Conservation (phyloP, 2,888 invertebrate genomes). For the Apodemia mormo region DNA sequence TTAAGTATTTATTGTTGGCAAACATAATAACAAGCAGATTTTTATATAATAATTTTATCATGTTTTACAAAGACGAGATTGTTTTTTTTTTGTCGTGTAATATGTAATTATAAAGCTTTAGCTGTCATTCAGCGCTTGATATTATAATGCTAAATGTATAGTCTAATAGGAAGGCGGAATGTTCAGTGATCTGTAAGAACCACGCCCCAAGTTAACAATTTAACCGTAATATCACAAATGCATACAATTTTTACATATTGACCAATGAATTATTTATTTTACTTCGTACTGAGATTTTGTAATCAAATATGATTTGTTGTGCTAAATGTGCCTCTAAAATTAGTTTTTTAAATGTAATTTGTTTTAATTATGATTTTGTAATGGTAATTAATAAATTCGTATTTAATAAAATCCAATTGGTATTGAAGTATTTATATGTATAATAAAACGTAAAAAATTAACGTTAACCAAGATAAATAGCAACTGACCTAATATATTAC, state of each 20-base stretch:
- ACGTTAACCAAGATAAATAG: neutral
- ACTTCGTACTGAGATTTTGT: neutral
- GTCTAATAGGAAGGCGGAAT: too few species aligned
- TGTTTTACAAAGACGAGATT: too few species aligned
- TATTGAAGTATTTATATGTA: neutral
- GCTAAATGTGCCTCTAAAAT: neutral
- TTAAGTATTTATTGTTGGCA: too few species aligned
- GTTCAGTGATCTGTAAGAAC: too few species aligned
- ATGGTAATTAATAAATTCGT: neutral
- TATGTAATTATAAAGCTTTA: too few species aligned
- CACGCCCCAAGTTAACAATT: too few species aligned
- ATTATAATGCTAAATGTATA: too few species aligned
- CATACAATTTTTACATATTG: neutral
- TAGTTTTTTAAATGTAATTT: neutral
- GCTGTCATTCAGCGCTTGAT: too few species aligned
- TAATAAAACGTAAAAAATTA: neutral
- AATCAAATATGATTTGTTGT: neutral
- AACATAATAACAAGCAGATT: too few species aligned
- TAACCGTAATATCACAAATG: too few species aligned
- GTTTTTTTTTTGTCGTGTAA: too few species aligned
- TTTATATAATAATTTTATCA: too few species aligned
- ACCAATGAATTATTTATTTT: neutral
- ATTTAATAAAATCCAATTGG: neutral
- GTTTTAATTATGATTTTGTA: neutral
- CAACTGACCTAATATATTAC: neutral